Evolutionary conservation across 53 echinoderm and acorn worm genomes (phyloP).

Genomic region (Temnopleurus reevesii): DNA sequence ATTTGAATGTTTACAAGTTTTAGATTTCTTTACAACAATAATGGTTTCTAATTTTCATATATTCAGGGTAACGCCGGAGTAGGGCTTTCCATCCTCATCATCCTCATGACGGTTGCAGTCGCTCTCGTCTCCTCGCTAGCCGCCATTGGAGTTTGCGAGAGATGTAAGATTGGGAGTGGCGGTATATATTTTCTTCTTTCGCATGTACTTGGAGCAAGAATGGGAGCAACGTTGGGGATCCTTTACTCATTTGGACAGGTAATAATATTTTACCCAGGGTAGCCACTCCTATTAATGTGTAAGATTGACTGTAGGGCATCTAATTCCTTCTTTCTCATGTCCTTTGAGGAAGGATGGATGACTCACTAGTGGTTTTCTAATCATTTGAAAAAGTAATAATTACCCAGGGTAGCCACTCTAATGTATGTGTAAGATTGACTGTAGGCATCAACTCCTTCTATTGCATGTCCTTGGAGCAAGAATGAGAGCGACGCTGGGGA

Average conservation of each 20-base stretch:
- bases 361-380: too few relatives aligned
- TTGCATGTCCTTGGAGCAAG: too few relatives aligned
- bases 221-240: slow-evolving; percentile 93
- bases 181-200: slow-evolving; percentile 95
- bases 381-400: too few relatives aligned
- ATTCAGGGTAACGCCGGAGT: slow-evolving; percentile 96
- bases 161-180: slow-evolving; percentile 95
- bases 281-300: too few relatives aligned
- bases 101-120: slow-evolving; percentile 82
- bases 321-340: slow-evolving; percentile 89
- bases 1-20: not conserved
- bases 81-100: slow-evolving; percentile 91
- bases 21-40: not conserved
- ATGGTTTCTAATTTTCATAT: not conserved
- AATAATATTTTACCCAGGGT: too few relatives aligned
- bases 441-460: too few relatives aligned
- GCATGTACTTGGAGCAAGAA: slow-evolving; percentile 86
- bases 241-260: slow-evolving; percentile 97
- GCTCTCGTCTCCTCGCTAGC: slow-evolving; percentile 87
- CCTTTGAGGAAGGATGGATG: too few relatives aligned
- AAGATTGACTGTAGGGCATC: too few relatives aligned
- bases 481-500: slow-evolving; percentile 83
- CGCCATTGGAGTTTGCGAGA: slow-evolving; percentile 94
- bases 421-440: too few relatives aligned
- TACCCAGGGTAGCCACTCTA: too few relatives aligned